Conservation (phyloP, 2,113 vertebrate species). For the Pygoscelis adeliae region DNA sequence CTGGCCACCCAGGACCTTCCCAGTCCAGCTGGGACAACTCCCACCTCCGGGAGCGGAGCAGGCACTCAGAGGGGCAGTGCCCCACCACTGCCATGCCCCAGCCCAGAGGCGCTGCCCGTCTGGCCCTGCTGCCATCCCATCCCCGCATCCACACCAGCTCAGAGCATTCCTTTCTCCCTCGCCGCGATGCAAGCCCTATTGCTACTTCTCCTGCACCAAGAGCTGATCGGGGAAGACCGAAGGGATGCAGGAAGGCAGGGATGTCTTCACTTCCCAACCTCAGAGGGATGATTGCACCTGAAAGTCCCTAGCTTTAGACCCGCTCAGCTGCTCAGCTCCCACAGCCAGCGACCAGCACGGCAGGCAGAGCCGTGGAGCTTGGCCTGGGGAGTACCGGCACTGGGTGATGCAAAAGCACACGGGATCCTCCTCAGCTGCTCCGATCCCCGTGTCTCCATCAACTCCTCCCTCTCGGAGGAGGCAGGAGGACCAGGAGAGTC, state of each 20-base stretch:
- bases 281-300: neutral
- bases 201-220: neutral
- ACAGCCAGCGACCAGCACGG: neutral
- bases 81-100: neutral
- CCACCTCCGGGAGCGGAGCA: neutral
- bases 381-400: neutral
- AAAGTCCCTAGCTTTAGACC: neutral
- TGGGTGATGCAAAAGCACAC: rapidly evolving
- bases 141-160: rapidly evolving
- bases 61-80: neutral
- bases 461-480: neutral
- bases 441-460: rapidly evolving
- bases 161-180: neutral
- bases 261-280: neutral
- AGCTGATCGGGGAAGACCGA: neutral
- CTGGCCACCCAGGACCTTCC: neutral
- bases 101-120: neutral
- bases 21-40: neutral
- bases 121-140: neutral
- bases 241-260: neutral
- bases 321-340: neutral
- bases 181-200: rapidly evolving
- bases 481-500: neutral
- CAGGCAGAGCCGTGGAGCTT: rapidly evolving
- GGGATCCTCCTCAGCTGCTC: neutral